phyloP scores from a whole-genome alignment of 2,113 vertebrate species.

The Labeo rohita region DNA sequence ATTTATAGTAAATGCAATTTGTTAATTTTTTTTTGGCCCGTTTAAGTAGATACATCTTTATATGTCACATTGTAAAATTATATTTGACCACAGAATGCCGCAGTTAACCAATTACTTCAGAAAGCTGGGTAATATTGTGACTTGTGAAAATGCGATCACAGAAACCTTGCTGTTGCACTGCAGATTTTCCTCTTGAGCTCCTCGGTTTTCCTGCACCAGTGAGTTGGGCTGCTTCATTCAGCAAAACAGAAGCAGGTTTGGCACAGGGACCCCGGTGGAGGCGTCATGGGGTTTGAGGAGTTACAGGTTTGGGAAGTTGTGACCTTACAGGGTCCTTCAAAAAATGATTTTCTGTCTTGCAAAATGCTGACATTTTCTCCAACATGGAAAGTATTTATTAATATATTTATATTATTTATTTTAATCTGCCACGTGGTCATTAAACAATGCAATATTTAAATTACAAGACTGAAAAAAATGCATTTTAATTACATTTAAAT shows the following conservation, averaged over 20 bases:
- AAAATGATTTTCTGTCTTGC: background rate
- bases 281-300: background rate
- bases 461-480: background rate
- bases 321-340: background rate
- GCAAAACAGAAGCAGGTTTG: conserved; percentile 4
- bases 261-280: background rate
- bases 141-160: background rate
- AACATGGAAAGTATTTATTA: background rate
- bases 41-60: background rate
- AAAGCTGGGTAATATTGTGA: background rate
- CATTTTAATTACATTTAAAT: background rate
- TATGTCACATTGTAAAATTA: background rate
- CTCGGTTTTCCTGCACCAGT: background rate
- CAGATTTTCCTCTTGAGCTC: conserved; percentile 3
- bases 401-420: background rate
- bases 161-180: background rate
- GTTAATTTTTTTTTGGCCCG: background rate
- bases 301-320: background rate
- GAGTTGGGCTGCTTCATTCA: conserved; percentile 1
- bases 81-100: background rate
- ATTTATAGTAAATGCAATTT: background rate
- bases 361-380: background rate
- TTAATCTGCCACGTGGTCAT: background rate
- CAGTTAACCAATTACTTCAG: background rate
- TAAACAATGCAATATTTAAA: background rate